Evolutionary conservation across 2,113 vertebrate species (phyloP).

Genomic region (Petroica traversi): DNA sequence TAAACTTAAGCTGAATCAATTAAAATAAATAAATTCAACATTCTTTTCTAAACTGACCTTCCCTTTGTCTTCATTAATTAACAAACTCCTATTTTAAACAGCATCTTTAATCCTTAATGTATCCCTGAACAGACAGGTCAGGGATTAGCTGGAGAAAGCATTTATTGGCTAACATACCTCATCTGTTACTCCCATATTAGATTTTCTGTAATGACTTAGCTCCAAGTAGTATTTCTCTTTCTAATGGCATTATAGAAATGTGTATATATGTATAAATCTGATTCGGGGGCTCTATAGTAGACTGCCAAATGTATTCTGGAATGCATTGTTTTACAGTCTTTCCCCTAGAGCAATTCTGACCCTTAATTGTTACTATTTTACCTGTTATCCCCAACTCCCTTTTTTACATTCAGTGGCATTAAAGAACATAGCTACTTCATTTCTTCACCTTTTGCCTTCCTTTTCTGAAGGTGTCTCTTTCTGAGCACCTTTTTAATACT

Average conservation of each 20-base stretch:
- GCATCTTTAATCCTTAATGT: conserved; percentile 7
- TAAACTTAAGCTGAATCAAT: neutral
- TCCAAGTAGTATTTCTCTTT: neutral
- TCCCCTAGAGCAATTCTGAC: neutral
- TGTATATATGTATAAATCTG: neutral
- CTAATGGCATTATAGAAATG: neutral
- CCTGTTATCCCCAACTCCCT: neutral
- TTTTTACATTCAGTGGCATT: neutral
- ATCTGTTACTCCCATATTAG: neutral
- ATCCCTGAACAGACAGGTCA: neutral
- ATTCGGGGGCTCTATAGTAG: neutral
- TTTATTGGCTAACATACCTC: neutral
- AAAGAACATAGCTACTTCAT: neutral
- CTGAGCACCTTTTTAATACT: neutral
- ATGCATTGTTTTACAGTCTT: neutral
- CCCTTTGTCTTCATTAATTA: neutral
- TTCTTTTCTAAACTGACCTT: neutral
- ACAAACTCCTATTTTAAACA: neutral
- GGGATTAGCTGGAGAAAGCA: neutral
- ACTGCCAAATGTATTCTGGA: neutral
- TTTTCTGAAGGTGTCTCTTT: neutral
- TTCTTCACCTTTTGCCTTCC: neutral
- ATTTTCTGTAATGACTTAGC: conserved; percentile 24
- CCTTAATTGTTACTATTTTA: neutral
- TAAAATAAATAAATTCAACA: neutral